A percentile compares a stretch with the other conserved stretches of the same genome.
phyloP scores from a whole-genome alignment of 2,113 vertebrate genomes.

The Nothobranchius furzeri region DNA sequence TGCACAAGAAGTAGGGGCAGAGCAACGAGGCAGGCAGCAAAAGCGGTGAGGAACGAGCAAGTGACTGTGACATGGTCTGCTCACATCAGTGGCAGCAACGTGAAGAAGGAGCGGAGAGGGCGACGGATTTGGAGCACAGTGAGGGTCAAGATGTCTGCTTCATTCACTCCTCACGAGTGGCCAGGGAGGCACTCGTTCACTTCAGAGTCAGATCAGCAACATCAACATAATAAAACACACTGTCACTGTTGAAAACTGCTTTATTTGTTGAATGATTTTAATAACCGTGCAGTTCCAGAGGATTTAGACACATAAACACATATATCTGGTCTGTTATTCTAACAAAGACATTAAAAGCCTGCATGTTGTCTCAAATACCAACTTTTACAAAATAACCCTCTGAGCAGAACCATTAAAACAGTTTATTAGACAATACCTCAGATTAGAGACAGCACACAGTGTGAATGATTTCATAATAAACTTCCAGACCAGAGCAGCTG shows the following conservation, averaged over 20 bases:
- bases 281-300: slow-evolving; percentile 22
- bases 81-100: slow-evolving; percentile 14
- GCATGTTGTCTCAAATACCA: slow-evolving; percentile 9
- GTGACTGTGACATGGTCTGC: slow-evolving; percentile 13
- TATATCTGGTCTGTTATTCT: slow-evolving; percentile 13
- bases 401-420: too few relatives aligned
- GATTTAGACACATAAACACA: slow-evolving; percentile 25
- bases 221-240: background rate
- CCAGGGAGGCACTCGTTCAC: background rate
- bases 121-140: slow-evolving; percentile 28
- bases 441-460: slow-evolving; percentile 19
- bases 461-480: slow-evolving; percentile 7
- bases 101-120: slow-evolving; percentile 32
- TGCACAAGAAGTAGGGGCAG: slow-evolving; percentile 30
- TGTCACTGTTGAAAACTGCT: slow-evolving; percentile 6
- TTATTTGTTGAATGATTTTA: slow-evolving; percentile 53
- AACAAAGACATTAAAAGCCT: slow-evolving; percentile 2
- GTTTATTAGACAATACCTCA: background rate
- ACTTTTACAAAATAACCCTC: too few relatives aligned
- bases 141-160: slow-evolving; percentile 10
- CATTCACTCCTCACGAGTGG: background rate
- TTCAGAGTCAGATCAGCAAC: background rate
- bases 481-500: slow-evolving; percentile 3
- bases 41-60: slow-evolving; percentile 18
- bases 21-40: slow-evolving; percentile 5